Percentiles rank a stretch among this genome's conserved stretches.
phyloP scores from a whole-genome alignment of 2,888 invertebrate species.

The Corythucha ciliata region DNA sequence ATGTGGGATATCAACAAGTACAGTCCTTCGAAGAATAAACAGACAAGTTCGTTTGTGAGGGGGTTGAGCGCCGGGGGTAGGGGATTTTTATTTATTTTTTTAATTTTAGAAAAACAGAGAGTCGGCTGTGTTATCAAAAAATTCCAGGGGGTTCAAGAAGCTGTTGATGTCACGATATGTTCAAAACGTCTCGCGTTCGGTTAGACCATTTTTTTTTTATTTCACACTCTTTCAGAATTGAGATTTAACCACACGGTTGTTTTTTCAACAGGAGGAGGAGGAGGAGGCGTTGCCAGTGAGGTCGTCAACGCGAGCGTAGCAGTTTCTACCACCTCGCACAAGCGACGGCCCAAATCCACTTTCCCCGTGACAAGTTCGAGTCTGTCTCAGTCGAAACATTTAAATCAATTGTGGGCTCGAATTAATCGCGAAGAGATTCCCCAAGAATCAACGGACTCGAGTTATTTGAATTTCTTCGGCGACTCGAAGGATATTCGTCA shows the following conservation, averaged over 20 bases:
- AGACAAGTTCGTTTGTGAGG: no score
- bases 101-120: conserved; percentile 35
- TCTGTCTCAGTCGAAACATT: conserved; percentile 27
- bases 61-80: neutral
- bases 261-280: no score
- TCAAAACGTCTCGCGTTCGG: no score
- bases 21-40: conserved; percentile 40
- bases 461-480: conserved; percentile 36
- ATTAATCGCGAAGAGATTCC: conserved; percentile 33
- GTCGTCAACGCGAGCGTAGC: conserved; percentile 9
- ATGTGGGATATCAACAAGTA: conserved; percentile 53
- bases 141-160: conserved; percentile 30
- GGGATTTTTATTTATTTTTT: conserved; percentile 3
- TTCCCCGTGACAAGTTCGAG: conserved; percentile 30
- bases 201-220: no score
- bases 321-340: neutral
- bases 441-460: conserved; percentile 27
- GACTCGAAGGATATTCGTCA: conserved; percentile 35
- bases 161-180: conserved; percentile 29
- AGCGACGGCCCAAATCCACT: conserved; percentile 26
- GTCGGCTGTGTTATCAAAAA: conserved; percentile 32
- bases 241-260: no score
- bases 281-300: no score
- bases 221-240: no score
- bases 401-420: conserved; percentile 39